Evolutionary conservation across 1,140 invertebrate species (phyloP).

Genomic region (Zaprionus ornatus): DNA sequence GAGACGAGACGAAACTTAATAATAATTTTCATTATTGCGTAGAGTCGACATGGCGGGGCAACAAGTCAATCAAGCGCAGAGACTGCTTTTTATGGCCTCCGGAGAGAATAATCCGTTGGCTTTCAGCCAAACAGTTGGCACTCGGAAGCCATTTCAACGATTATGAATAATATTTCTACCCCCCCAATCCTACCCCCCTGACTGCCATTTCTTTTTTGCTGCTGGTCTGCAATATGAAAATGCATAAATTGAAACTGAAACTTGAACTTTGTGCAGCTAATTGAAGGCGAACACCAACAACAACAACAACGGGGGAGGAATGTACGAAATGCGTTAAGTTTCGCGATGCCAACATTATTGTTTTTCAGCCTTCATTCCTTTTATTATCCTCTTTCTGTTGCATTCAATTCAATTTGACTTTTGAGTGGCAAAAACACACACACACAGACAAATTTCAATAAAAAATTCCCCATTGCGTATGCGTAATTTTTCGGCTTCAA

Average conservation of each 20-base stretch:
- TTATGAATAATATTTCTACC: conserved; percentile 65
- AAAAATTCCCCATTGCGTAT: conserved; percentile 27
- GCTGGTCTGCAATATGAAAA: conserved; percentile 51
- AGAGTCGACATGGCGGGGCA: conserved; percentile 8
- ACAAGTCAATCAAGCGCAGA: conserved; percentile 48
- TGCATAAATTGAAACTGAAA: conserved; percentile 73
- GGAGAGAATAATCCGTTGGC: conserved; percentile 62
- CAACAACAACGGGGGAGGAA: no score
- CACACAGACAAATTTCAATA: background rate
- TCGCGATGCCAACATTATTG: conserved; percentile 28
- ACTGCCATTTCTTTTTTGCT: background rate
- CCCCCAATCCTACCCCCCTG: background rate
- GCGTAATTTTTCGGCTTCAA: conserved; percentile 39
- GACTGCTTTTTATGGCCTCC: conserved; percentile 29
- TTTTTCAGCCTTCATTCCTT: background rate
- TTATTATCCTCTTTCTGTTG: background rate
- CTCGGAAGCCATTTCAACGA: conserved; percentile 68
- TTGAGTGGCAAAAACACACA: conserved; percentile 42
- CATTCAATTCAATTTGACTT: conserved; percentile 70
- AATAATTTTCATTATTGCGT: conserved; percentile 3
- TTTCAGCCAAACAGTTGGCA: conserved; percentile 64
- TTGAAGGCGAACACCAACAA: conserved; percentile 61
- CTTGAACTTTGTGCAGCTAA: conserved; percentile 74
- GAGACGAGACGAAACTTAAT: background rate
- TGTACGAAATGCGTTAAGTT: conserved; percentile 28